These are phyloP conservation scores for Tenualosa ilisha DNA, from an alignment of 2,797 vertebrate genomes.

Conservation along the genomic window DNA sequence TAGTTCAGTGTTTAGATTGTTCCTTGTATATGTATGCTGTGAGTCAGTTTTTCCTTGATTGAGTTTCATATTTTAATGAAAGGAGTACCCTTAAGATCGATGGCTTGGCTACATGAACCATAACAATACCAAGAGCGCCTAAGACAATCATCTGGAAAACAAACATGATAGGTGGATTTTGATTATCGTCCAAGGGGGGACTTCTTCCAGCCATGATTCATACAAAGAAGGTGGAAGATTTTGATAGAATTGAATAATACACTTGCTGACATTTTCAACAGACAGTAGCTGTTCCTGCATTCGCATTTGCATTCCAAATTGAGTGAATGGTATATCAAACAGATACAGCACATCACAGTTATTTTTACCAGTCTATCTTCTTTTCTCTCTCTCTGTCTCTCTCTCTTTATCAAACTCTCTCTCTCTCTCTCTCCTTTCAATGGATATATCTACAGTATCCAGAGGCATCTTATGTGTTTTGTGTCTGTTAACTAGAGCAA, in stretches of 20 bases:
- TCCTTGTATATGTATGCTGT: conserved; percentile 49
- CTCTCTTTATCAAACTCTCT: conserved; percentile 59
- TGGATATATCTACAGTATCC: conserved; percentile 68
- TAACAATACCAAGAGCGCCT: conserved; percentile 81
- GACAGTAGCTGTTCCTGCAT: conserved; percentile 75
- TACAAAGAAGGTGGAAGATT: conserved; percentile 80
- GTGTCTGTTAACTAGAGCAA: conserved; percentile 62
- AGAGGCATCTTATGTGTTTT: conserved; percentile 80
- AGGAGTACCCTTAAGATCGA: conserved; percentile 82
- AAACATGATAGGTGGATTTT: conserved; percentile 67
- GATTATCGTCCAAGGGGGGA: conserved; percentile 77
- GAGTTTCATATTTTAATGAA: conserved; percentile 48
- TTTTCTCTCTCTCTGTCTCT: conserved; percentile 48
- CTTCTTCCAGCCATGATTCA: conserved; percentile 82
- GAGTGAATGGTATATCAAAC: conserved; percentile 77
- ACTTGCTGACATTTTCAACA: conserved; percentile 78
- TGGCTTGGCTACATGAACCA: conserved; percentile 83
- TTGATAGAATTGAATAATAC: conserved; percentile 75
- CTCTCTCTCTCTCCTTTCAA: conserved; percentile 54
- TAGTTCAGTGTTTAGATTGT: conserved; percentile 46
- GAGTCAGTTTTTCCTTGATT: conserved; percentile 24
- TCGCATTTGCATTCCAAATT: conserved; percentile 75
- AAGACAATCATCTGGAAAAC: conserved; percentile 92
- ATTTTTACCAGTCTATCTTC: conserved; percentile 65
- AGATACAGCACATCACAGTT: conserved; percentile 74